Base-by-base conservation (phyloP, 92 coral and sea anemone genomes). In the Epizoanthus scotinus region DNA sequence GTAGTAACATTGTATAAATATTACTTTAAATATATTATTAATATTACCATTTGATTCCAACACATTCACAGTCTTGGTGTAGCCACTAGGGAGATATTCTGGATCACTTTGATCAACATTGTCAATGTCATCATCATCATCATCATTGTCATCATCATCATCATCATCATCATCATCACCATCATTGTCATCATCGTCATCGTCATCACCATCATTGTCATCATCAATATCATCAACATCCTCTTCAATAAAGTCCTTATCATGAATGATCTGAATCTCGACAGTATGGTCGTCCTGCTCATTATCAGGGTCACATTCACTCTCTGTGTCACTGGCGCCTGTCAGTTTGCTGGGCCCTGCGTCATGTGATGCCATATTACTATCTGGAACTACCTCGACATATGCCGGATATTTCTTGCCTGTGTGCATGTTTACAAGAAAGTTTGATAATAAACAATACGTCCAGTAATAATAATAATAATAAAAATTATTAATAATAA, bases 291-390 rank as follows among this genome's bases (percentile, higher is more conserved):
- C 10, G 7, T 53, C 63, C 22, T 74, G 61, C 22, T 70, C 87
- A 9, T 27, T 29, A 21, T 40, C 71, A 83, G 13, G 26, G n/a
- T 80, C 61, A 18, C 15, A 18, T 29, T 7, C 61, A 29, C 42
- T 36, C 24, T 62, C 31, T 62, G 67, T 12, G 27, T 27, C 15
- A 17, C 67, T 10, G 18, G 31, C 29, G 19, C 12, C 67, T 12
- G 67, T 62, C 18, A 20, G 29, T 27, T 62, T 29, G 25, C 31
- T 25, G 27, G 13, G 36, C 18, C 18, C 81, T 8, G 25, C 81
- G 61, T 87, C 71, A 29, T 78, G 82, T 4, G 94, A 78, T 19
- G 88, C 79, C 84, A 77, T 85, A 49, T 79, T 83, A n/a, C n/a
- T n/a, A 0, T 78, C 77, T 8, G 94, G 88, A 34, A 52, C 58